Base-by-base conservation (phyloP, 2,888 invertebrate species). In the Apeira syringaria region DNA sequence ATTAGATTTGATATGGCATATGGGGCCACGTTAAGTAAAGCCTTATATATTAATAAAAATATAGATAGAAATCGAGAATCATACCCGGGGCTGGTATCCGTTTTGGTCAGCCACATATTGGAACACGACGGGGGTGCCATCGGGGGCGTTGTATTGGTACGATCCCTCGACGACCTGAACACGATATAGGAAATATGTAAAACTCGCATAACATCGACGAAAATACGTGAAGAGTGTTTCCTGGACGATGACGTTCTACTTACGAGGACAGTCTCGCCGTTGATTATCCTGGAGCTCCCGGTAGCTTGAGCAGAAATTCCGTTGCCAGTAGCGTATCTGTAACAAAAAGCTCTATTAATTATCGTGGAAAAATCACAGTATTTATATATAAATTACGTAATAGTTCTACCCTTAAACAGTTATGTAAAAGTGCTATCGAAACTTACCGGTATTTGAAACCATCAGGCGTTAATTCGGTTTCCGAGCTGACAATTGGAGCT, bases 41-140 rank as follows among this genome's bases (percentile, higher is more conserved):
- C n/a, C n/a, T n/a, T n/a, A n/a, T n/a, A n/a, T n/a, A n/a, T n/a
- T n/a, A n/a, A n/a, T n/a, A n/a, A n/a, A n/a, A n/a, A n/a, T n/a
- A n/a, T n/a, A n/a, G n/a, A n/a, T n/a, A n/a, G n/a, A n/a, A n/a
- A n/a, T n/a, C n/a, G n/a, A n/a, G n/a, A n/a, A n/a, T 24, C 46
- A 55, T 62, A 81, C 93, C 73, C 89, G 79, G 11, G 94, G 92
- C 44, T 92, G 92, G 88, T 91, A 94, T 30, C 94, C 94, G 53
- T 92, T 91, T 70, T 94, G 93, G 60, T 94, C 92, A 54, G 94
- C 94, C 35, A 89, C 64, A 76, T 94, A 94, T 20, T 80, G 78
- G 30, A 93, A 46, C 2, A 77, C 62, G 50, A 93, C 88, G 13
- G 86, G 85, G 8, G 82, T 80, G 11, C 94, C 94, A 39, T 94